Conservation (phyloP, 2,888 invertebrate species). For the Formica aserva region DNA sequence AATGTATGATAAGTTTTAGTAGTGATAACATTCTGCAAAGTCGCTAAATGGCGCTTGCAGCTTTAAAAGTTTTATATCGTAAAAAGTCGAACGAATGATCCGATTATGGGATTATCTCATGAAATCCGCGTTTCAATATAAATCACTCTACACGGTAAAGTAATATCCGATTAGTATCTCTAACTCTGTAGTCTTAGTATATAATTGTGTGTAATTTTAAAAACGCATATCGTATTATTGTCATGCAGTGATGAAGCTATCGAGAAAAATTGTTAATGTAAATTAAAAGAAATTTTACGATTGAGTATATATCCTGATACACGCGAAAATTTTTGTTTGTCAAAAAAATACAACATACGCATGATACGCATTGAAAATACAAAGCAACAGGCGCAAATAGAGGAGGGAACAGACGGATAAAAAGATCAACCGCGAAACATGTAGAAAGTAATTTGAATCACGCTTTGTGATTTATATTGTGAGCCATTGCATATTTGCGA, state of each 20-base stretch:
- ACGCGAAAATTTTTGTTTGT: background rate
- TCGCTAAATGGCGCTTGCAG: background rate
- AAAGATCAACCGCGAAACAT: constrained; percentile 28
- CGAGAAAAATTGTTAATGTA: background rate
- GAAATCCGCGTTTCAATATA: constrained; percentile 13
- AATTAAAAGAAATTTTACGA: constrained; percentile 8
- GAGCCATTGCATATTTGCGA: background rate
- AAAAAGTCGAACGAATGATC: constrained; percentile 17
- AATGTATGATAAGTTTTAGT: constrained; percentile 1
- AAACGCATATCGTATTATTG: background rate
- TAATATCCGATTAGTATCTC: constrained; percentile 21
- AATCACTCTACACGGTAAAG: background rate
- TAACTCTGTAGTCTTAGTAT: background rate
- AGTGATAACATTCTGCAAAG: background rate
- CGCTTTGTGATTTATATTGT: constrained; percentile 27
- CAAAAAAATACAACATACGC: background rate
- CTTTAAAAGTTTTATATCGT: constrained; percentile 15
- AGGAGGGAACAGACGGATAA: background rate
- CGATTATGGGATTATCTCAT: constrained; percentile 26
- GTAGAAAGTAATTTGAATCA: constrained; percentile 44
- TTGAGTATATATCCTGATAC: background rate
- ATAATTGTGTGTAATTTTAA: constrained; percentile 16
- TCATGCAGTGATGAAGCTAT: background rate
- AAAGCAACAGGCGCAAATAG: constrained; percentile 27
- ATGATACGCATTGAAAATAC: background rate